Evolutionary conservation across 2,888 invertebrate species (phyloP), one percentile per base, ranked within the genome.

Genomic region (Halictus quadricinctus): DNA sequence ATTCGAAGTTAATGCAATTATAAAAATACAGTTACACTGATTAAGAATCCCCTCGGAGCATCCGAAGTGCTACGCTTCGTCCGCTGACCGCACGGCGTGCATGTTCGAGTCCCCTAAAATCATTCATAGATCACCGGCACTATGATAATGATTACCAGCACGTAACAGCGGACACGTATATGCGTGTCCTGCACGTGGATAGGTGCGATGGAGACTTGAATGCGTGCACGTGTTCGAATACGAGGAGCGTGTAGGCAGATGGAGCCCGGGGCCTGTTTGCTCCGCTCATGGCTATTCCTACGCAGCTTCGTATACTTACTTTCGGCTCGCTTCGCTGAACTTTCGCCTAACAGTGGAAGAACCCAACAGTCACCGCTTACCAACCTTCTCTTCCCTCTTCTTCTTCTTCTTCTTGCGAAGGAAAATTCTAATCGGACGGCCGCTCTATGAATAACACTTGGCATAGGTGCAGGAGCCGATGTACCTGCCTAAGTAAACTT

Each of bases 191-290:
- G 29, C 60, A 29, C 60, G 29, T 64, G 60, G 54, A 58, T 58
- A 58, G 54, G 29, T 29, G 60, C 25, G 29, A 25, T 7, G 60
- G 60, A 29, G 60, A 64, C 29, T 64, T 64, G 60, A 64, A 64
- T 29, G 25, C 50, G 60, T 58, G 76, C 60, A 69, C 60, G 80
- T 64, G 60, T 60, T 79, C 84, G 86, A 83, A 88, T 66, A 72
- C 76, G 64, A 29, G 21, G 60, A 15, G 41, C 89, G 89, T 88
- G 91, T 92, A 91, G 93, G 92, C 87, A 90, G 92, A 90, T 87
- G 87, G 83, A 79, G 88, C 91, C 89, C 79, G 83, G 79, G 93
- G 91, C 93, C 90, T 92, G 93, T 93, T 93, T 93, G 92, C 92
- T 36, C 92, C 92, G 92, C 93, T 92, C 93, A 85, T 88, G 88